A percentile compares a stretch with the other conserved stretches of the same genome.
Conservation (phyloP, 2,888 invertebrate genomes). For the Phanerotoma sp. region DNA sequence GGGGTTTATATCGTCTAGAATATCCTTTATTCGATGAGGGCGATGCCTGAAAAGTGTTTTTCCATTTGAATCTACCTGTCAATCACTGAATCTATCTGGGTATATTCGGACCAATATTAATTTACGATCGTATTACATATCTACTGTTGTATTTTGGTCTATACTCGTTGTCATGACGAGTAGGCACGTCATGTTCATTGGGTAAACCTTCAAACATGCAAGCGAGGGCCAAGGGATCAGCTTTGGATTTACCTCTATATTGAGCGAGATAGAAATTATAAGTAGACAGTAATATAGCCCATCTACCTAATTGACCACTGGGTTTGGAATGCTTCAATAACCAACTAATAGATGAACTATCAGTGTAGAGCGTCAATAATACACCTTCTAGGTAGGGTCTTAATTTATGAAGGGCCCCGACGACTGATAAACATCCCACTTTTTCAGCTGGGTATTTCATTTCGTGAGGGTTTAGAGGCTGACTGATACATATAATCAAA, state of each 20-base stretch:
- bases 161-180: not conserved
- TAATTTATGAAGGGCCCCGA: no score
- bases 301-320: conserved; percentile 12
- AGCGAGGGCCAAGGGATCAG: conserved; percentile 20
- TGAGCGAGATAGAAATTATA: conserved; percentile 13
- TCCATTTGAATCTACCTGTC: not conserved
- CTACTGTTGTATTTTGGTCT: not conserved
- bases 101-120: conserved; percentile 1
- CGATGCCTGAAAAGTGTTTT: not conserved
- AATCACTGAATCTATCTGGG: not conserved
- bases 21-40: not conserved
- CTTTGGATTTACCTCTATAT: conserved; percentile 31
- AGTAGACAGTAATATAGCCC: conserved; percentile 8
- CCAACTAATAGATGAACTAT: no score
- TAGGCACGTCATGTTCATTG: no score
- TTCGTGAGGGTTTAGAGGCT: no score
- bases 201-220: conserved; percentile 14
- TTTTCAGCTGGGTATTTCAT: no score
- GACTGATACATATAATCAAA: no score
- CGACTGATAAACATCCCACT: no score
- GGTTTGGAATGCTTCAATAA: no score
- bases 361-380: no score
- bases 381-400: no score
- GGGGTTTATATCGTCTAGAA: conserved; percentile 14
- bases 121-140: conserved; percentile 9